Evolutionary conservation across 2,113 vertebrate species (phyloP).

Genomic region (Centropristis striata): DNA sequence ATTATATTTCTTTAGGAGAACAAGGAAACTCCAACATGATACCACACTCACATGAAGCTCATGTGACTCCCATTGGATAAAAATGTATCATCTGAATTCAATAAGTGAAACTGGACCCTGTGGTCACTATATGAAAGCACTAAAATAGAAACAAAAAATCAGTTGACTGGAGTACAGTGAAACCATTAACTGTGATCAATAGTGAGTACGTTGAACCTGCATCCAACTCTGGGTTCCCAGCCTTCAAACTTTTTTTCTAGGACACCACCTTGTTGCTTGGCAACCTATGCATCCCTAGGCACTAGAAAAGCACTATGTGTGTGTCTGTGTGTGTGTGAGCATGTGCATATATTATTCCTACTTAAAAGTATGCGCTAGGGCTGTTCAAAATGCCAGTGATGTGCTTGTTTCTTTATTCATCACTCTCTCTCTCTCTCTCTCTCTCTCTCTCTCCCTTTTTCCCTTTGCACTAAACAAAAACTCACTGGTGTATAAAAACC

Average conservation of each 20-base stretch:
- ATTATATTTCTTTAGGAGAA: not conserved
- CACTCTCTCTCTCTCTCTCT: constrained; percentile 1
- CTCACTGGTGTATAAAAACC: not conserved
- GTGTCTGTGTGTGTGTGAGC: constrained; percentile 19
- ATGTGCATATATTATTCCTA: constrained; percentile 57
- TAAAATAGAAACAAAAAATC: constrained; percentile 22
- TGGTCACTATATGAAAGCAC: constrained; percentile 6
- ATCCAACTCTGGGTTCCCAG: constrained; percentile 51
- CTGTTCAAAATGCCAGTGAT: constrained; percentile 60
- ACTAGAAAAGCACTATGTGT: constrained; percentile 36
- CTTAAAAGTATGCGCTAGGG: constrained; percentile 43
- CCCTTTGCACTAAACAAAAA: constrained; percentile 39
- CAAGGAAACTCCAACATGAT: not conserved
- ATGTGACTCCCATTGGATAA: constrained; percentile 14
- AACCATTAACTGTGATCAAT: constrained; percentile 64
- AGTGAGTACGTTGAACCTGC: constrained; percentile 25
- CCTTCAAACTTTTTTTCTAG: constrained; percentile 77
- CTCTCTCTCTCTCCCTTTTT: too few relatives aligned
- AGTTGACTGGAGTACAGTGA: constrained; percentile 15
- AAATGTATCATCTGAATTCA: constrained; percentile 19
- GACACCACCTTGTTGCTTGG: constrained; percentile 83
- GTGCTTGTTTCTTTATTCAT: constrained; percentile 44
- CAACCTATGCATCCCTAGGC: constrained; percentile 81
- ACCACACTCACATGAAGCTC: constrained; percentile 6
- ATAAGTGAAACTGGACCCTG: constrained; percentile 50